phyloP scores from a whole-genome alignment of 2,888 invertebrate species.

The Archaeoteleia sp. region DNA sequence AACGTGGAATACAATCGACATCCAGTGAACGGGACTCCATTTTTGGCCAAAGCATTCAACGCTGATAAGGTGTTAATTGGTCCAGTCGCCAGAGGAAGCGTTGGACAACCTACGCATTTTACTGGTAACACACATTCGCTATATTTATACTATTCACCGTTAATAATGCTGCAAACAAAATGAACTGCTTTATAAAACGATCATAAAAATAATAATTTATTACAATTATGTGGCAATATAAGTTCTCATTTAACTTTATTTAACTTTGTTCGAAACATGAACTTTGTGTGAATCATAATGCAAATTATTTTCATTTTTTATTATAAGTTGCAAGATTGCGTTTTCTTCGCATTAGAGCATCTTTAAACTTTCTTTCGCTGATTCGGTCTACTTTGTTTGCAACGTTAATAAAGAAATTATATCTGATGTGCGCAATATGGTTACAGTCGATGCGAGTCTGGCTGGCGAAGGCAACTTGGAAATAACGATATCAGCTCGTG shows the following conservation, averaged over 20 bases:
- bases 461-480: conserved; percentile 98
- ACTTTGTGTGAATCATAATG: too few species aligned
- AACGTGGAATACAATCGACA: conserved; percentile 94
- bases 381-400: too few species aligned
- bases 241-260: too few species aligned
- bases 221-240: neutral
- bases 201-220: neutral
- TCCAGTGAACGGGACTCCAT: conserved; percentile 91
- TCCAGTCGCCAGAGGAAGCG: conserved; percentile 86
- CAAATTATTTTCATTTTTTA: too few species aligned
- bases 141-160: neutral
- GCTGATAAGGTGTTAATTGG: conserved; percentile 90
- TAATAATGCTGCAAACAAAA: too few species aligned
- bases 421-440: too few species aligned
- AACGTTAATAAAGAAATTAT: too few species aligned
- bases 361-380: neutral
- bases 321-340: too few species aligned
- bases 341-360: too few species aligned
- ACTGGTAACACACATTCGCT: conserved; percentile 76
- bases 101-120: conserved; percentile 94
- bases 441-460: conserved; percentile 91
- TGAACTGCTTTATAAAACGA: neutral
- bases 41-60: conserved; percentile 94
- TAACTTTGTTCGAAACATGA: too few species aligned
- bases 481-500: conserved; percentile 95